These are phyloP conservation scores for Teleiodes luculella DNA, from an alignment of 2,888 invertebrate genomes.

Conservation along the genomic window DNA sequence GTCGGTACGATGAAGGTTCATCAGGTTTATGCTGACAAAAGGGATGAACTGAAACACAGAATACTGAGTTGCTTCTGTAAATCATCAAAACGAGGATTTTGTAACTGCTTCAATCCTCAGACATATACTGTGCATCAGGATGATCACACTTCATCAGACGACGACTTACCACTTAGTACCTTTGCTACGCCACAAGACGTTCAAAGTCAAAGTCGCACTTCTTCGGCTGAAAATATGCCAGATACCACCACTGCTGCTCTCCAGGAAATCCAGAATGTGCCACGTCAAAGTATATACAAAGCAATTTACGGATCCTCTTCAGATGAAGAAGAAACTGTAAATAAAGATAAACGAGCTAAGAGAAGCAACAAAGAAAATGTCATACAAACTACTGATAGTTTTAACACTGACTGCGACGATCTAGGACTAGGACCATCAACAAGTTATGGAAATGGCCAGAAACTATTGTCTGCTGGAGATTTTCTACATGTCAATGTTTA, in stretches of 20 bases:
- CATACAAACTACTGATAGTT: background rate
- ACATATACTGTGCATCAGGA: background rate
- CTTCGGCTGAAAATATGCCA: background rate
- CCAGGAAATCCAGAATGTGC: constrained; percentile 8
- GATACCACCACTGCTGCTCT: background rate
- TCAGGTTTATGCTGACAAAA: constrained; percentile 3
- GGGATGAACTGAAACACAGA: constrained; percentile 9
- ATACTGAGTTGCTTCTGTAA: constrained; percentile 7
- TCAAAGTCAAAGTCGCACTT: background rate
- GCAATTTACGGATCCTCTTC: constrained; percentile 8
- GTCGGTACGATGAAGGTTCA: constrained; percentile 9
- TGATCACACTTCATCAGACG: constrained; percentile 1
- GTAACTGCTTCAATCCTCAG: constrained; percentile 5
- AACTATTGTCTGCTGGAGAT: background rate
- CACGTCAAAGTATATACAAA: constrained; percentile 2
- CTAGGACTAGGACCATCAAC: constrained; percentile 1
- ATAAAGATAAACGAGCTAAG: background rate
- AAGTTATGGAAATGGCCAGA: background rate
- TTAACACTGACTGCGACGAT: background rate
- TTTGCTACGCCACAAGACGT: constrained; percentile 1
- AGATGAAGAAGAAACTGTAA: constrained; percentile 2
- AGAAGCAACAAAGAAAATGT: constrained; percentile 8
- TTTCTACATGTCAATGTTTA: constrained; percentile 9
- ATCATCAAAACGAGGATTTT: constrained; percentile 1
- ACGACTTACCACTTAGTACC: constrained; percentile 3